Evolutionary conservation across 1,140 invertebrate genomes (phyloP), one percentile per base, ranked within the genome.

Genomic region (Papilio polyxenes): DNA sequence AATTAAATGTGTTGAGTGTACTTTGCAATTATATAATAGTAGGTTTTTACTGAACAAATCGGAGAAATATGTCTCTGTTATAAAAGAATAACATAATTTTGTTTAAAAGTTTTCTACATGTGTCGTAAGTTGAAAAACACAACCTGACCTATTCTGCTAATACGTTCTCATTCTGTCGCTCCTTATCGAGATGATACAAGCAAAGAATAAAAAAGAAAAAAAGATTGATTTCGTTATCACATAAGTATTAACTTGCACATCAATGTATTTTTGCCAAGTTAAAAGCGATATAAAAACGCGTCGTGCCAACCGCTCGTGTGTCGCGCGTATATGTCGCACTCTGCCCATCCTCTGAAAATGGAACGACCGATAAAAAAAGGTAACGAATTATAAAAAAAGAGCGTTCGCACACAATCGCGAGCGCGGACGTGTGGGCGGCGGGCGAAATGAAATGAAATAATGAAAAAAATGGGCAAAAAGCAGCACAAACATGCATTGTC

Each of bases 371-470:
- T 94, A 93, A 94, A 93, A 94, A 80, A 93, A 93, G 92, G 92
- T 94, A 94, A 93, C 93, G 93, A 93, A 94, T 94, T 94, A 94
- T 94, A 94, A 94, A 94, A 94, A 94, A 72, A 72, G 65, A 94
- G 88, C 89, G 92, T 89, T 89, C 90, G 91, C 90, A 87, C 90
- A 94, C 92, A 94, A 93, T 93, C 92, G 92, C 90, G 90, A 90
- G 90, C 90, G 92, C 90, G 92, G 92, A 92, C 89, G 92, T 90
- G 91, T 92, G 93, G 92, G 91, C 83, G 92, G 92, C 87, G 93
- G 93, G 93, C 88, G 93, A 94, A 93, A 94, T 94, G 93, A 93
- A 94, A 94, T 94, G 93, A 94, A 94, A 94, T 93, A 94, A 94
- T 94, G 93, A 94, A 94, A 93, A 94, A 94, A 94, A 94, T 93